Evolutionary conservation across 2,888 invertebrate species (phyloP), one percentile per base, ranked within the genome.

Genomic region (Machimus rusticus): DNA sequence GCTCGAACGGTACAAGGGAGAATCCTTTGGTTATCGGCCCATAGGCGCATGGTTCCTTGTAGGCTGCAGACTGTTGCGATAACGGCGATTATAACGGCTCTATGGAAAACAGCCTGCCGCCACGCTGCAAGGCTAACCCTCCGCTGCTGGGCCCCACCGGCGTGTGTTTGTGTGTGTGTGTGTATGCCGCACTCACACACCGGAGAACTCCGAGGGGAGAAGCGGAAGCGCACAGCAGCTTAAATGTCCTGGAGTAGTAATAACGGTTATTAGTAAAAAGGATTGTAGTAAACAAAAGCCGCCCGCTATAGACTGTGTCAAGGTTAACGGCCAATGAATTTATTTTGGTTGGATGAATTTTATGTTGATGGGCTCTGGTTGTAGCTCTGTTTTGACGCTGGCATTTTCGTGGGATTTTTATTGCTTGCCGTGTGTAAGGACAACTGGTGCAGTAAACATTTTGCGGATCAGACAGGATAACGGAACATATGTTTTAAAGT

Each of bases 321-420:
- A 93, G 93, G 93, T 93, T 93, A 93, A 93, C 92, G 92, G 92
- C 93, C 92, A 92, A 92, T 92, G 92, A 92, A 92, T 92, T 92
- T 91, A 92, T 92, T 91, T 92, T 92, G 92, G 92, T 92, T 92
- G 92, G 92, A 92, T 92, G 92, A 92, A 91, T 92, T 92, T 92
- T 92, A 92, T 92, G 92, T 91, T 92, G 92, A 92, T 92, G 78
- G 51, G 57, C 78, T 78, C 66, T 86, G 77, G 87, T 81, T 87
- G 82, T 87, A 86, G 84, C 86, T 84, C 86, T 88, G 87, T 87
- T 88, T 87, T 88, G 88, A 87, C 88, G 87, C 87, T 87, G 81
- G 81, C 79, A 77, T 87, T 87, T 86, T 43, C 84, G 76, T 55
- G 86, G 86, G 77, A 55, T 76, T 77, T 86, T 86, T 86, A 77